Conservation (phyloP, 2,113 vertebrate genomes). For the Pterocles orientalis region DNA sequence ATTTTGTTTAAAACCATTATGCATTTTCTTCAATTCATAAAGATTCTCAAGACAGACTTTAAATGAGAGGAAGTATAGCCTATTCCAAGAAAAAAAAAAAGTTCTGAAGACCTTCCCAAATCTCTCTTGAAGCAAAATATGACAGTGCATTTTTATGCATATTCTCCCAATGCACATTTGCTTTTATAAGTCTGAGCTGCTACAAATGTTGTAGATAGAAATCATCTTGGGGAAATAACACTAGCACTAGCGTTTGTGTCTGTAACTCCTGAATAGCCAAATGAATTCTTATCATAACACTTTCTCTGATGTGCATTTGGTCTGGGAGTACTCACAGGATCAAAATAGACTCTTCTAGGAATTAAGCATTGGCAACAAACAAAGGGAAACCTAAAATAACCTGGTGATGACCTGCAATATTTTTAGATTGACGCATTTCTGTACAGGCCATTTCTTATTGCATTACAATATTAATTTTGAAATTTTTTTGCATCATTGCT, state of each 20-base stretch:
- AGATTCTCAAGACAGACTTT: conserved; percentile 20
- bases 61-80: background rate
- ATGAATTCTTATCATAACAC: background rate
- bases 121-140: background rate
- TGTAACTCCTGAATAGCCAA: background rate
- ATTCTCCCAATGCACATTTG: background rate
- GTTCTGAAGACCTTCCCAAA: conserved; percentile 13
- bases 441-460: background rate
- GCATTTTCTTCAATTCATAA: conserved; percentile 5
- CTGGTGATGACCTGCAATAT: conserved; percentile 5
- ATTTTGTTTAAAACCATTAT: background rate
- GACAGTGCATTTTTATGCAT: conserved; percentile 10
- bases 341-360: conserved; percentile 58
- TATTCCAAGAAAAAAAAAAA: conserved; percentile 25
- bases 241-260: background rate
- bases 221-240: background rate
- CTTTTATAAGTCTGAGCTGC: background rate
- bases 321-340: conserved; percentile 16
- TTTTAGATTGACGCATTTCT: conserved; percentile 48
- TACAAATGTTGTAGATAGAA: background rate
- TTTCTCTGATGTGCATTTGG: conserved; percentile 14
- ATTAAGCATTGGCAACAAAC: conserved; percentile 30
- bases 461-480: background rate
- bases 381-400: conserved; percentile 53
- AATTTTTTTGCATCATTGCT: background rate